These are phyloP conservation scores for Myiopsitta monachus DNA, from an alignment of 2,113 vertebrate genomes.

Conservation along the genomic window DNA sequence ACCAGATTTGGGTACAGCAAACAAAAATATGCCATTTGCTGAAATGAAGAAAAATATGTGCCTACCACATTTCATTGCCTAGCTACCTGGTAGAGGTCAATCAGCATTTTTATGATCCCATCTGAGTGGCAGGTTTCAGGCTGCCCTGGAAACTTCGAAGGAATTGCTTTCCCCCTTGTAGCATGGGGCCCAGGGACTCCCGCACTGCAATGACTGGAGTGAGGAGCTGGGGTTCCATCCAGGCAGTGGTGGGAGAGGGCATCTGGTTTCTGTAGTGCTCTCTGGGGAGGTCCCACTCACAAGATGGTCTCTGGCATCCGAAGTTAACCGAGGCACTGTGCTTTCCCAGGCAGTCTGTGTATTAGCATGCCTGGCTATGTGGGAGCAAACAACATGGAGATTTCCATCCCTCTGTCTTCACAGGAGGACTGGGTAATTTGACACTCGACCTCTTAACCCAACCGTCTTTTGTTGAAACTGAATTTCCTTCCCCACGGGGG, in stretches of 20 bases:
- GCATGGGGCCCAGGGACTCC: background rate
- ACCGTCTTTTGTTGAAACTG: background rate
- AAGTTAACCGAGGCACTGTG: background rate
- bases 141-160: background rate
- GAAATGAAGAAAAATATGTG: background rate
- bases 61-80: background rate
- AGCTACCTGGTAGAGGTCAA: background rate
- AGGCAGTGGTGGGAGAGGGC: background rate
- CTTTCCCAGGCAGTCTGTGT: background rate
- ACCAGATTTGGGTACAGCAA: background rate
- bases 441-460: background rate
- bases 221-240: accelerated
- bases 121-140: background rate
- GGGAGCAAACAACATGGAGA: background rate
- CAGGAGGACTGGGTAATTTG: background rate
- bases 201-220: accelerated
- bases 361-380: background rate
- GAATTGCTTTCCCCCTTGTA: background rate
- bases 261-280: background rate
- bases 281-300: accelerated
- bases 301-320: background rate
- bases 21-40: accelerated
- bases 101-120: background rate
- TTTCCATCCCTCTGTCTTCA: background rate
- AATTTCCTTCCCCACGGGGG: background rate